phyloP scores from a whole-genome alignment of 2,113 vertebrate genomes.

The Chelonoidis abingdonii region DNA sequence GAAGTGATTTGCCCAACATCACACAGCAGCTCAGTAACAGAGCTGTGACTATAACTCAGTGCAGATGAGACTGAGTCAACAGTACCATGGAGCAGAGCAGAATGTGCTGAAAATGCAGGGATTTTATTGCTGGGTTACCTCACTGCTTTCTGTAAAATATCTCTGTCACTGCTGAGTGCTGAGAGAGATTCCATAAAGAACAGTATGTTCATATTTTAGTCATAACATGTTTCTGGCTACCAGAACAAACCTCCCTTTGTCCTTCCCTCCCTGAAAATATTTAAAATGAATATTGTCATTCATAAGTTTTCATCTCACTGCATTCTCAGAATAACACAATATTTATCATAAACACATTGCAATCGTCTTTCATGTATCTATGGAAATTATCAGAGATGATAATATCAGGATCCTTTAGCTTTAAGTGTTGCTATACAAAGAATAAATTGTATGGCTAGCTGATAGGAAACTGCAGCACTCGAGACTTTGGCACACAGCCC shows the following conservation, averaged over 20 bases:
- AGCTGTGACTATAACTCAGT: not conserved
- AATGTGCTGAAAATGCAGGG: not conserved
- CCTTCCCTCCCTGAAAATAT: not conserved
- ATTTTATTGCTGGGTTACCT: not conserved
- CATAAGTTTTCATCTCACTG: slow-evolving; percentile 15
- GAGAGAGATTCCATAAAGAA: not conserved
- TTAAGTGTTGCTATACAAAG: slow-evolving; percentile 22
- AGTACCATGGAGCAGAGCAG: not conserved
- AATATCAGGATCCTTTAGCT: slow-evolving; percentile 53
- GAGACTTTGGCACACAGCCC: not conserved
- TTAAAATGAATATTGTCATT: slow-evolving; percentile 21
- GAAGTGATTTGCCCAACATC: not conserved
- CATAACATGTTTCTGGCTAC: not conserved
- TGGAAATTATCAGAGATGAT: slow-evolving; percentile 62
- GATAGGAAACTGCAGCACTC: slow-evolving; percentile 1
- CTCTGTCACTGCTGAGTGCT: not conserved
- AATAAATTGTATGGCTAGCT: slow-evolving; percentile 1
- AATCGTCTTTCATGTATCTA: slow-evolving; percentile 44
- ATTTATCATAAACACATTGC: slow-evolving; percentile 58
- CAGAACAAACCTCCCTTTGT: not conserved
- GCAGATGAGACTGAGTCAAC: not conserved
- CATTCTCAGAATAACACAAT: slow-evolving; percentile 41
- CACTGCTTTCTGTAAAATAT: not conserved
- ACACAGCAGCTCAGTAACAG: not conserved
- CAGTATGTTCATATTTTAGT: not conserved